These are phyloP conservation scores for Acanthisitta chloris DNA, from an alignment of 2,113 vertebrate genomes.

Conservation along the genomic window DNA sequence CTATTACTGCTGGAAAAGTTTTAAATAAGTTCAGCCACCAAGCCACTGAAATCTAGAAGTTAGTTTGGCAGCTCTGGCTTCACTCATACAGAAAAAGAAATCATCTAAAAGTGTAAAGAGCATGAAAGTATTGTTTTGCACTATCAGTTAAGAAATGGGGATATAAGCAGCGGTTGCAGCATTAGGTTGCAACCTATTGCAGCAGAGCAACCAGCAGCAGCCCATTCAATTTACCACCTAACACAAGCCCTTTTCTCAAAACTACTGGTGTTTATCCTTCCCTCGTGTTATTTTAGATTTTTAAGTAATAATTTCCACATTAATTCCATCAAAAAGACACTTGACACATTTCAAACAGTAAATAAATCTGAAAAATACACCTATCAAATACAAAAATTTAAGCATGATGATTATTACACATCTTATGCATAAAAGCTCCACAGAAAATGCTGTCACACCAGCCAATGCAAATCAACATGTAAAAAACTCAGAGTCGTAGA, in stretches of 20 bases:
- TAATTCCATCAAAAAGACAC: background rate
- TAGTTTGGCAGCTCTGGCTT: background rate
- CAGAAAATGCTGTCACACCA: background rate
- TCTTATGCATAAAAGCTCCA: background rate
- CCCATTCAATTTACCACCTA: background rate
- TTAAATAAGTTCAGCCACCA: background rate
- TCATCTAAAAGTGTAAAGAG: background rate
- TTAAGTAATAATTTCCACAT: background rate
- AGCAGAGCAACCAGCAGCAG: background rate
- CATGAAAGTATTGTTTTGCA: background rate
- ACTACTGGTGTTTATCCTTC: background rate
- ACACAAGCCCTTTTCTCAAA: background rate
- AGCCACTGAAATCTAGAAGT: background rate
- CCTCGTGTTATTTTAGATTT: background rate
- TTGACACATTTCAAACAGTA: background rate
- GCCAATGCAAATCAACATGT: background rate
- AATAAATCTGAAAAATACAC: background rate
- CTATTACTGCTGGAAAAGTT: background rate
- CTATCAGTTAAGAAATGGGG: background rate
- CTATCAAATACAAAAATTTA: background rate
- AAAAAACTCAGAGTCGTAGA: background rate
- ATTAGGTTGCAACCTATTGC: no score
- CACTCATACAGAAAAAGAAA: background rate
- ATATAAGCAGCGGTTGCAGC: no score
- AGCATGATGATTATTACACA: background rate